A percentile compares a stretch with the other conserved stretches of the same genome.
Evolutionary conservation across 2,797 vertebrate genomes (phyloP).

Genomic region (Falco biarmicus): DNA sequence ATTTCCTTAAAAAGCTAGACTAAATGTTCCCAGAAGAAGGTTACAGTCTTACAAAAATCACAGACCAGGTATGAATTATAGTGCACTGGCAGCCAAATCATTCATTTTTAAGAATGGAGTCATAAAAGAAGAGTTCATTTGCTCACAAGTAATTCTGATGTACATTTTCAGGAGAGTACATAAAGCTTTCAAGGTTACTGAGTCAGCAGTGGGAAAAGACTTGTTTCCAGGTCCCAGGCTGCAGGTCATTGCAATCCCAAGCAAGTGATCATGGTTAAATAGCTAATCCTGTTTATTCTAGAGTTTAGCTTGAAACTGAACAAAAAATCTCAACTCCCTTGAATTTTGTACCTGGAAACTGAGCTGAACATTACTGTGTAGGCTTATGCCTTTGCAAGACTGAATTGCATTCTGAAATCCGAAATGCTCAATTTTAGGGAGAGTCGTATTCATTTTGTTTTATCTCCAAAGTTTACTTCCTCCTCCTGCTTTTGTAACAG

Average conservation of each 20-base stretch:
- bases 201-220: not conserved
- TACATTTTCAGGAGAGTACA: not conserved
- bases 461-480: not conserved
- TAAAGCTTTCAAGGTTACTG: conserved; percentile 13
- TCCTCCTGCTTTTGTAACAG: not conserved
- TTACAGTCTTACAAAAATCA: conserved; percentile 15
- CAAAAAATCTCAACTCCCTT: not conserved
- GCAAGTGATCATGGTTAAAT: not conserved
- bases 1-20: not conserved
- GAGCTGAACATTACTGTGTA: not conserved
- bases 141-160: not conserved
- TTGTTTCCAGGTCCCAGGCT: not conserved
- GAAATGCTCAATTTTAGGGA: not conserved
- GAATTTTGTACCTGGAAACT: not conserved
- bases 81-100: not conserved
- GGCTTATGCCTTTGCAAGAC: not conserved
- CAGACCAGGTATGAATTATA: not conserved
- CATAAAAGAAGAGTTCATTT: not conserved
- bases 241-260: not conserved
- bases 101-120: not conserved
- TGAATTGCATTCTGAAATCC: not conserved
- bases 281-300: conserved; percentile 10
- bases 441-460: not conserved
- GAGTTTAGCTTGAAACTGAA: not conserved
- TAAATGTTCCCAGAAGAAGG: not conserved